phyloP scores from a whole-genome alignment of 2,113 vertebrate species.

The Chrysochloris asiatica region DNA sequence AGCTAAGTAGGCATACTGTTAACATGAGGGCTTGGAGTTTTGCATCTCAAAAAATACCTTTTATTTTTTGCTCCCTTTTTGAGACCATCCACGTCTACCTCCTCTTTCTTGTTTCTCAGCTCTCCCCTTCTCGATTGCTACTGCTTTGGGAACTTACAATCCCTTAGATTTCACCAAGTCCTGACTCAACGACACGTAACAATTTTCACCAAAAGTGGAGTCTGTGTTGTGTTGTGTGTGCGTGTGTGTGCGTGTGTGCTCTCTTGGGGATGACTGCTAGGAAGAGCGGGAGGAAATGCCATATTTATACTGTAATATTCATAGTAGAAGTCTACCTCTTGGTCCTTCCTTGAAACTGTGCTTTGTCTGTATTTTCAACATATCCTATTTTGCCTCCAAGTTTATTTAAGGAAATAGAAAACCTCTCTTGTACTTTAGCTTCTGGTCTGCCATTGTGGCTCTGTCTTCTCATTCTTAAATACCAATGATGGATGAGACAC shows the following conservation, averaged over 20 bases:
- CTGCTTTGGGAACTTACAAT: not conserved
- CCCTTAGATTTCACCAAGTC: not conserved
- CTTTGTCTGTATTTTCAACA: not conserved
- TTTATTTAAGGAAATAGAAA: constrained; percentile 38
- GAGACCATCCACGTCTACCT: not conserved
- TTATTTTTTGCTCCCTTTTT: not conserved
- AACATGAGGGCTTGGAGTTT: not conserved
- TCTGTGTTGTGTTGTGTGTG: too few relatives aligned
- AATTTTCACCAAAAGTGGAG: not conserved
- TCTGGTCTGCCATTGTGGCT: not conserved
- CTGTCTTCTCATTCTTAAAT: constrained; percentile 6
- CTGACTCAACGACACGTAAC: too few relatives aligned
- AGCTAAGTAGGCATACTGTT: not conserved
- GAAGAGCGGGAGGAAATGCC: constrained; percentile 15
- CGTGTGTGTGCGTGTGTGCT: not conserved
- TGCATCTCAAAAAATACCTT: not conserved
- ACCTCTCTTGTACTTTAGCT: not conserved
- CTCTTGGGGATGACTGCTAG: constrained; percentile 33
- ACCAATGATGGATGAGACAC: not conserved
- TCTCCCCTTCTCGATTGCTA: not conserved
- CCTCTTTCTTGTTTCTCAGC: not conserved
- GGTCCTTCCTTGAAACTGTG: not conserved
- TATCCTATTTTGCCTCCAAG: not conserved
- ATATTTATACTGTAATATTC: not conserved
- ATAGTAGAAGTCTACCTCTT: not conserved